Percentiles rank a stretch among this genome's conserved stretches.
Conservation (phyloP, 2,797 vertebrate species). For the Acipenser transmontanus region DNA sequence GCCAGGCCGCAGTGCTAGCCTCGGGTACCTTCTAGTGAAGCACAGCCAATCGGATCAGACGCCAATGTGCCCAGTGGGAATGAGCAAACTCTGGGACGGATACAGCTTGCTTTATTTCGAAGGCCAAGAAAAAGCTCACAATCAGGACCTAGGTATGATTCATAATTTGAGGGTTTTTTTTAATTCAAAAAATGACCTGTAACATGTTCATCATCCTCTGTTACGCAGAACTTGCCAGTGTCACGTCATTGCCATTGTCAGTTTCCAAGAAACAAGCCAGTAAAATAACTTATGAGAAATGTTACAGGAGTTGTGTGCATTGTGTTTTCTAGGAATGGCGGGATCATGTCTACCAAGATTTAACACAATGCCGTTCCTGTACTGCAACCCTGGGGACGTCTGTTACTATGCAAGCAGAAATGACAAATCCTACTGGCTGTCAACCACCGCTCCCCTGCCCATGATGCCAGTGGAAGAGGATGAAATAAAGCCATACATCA, state of each 20-base stretch:
- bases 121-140: slow-evolving; percentile 96
- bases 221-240: too few species aligned
- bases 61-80: slow-evolving; percentile 91
- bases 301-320: too few species aligned
- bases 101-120: slow-evolving; percentile 96
- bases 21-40: slow-evolving; percentile 95
- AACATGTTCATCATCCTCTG: too few species aligned
- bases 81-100: slow-evolving; percentile 90
- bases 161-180: too few species aligned
- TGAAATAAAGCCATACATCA: slow-evolving; percentile 87
- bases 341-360: slow-evolving; percentile 90
- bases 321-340: slow-evolving; percentile 67
- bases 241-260: too few species aligned
- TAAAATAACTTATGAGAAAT: too few species aligned
- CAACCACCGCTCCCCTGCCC: slow-evolving; percentile 88
- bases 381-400: slow-evolving; percentile 91
- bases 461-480: slow-evolving; percentile 94
- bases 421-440: slow-evolving; percentile 96
- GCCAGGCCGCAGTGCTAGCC: slow-evolving; percentile 89
- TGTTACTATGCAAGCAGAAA: slow-evolving; percentile 95
- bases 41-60: slow-evolving; percentile 89
- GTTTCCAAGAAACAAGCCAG: too few species aligned
- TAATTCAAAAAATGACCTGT: too few species aligned
- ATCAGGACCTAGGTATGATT: slow-evolving; percentile 88
- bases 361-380: slow-evolving; percentile 95